Percentiles rank a stretch among this genome's conserved stretches.
phyloP scores from a whole-genome alignment of 2,888 invertebrate genomes.

The Flexamia atlantica region DNA sequence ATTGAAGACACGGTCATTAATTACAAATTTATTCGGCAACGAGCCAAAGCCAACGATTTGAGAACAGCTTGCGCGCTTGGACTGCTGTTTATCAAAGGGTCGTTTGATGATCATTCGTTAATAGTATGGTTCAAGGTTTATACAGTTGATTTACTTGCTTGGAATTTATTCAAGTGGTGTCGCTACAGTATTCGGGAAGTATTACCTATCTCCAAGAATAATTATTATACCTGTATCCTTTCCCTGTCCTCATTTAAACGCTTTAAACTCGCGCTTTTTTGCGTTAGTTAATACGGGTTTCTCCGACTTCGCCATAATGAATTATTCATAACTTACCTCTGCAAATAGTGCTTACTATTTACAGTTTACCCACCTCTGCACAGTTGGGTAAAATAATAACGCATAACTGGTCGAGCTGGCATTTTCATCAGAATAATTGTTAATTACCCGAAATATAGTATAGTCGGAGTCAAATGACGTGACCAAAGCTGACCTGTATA shows the following conservation, averaged over 20 bases:
- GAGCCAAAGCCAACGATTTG: not conserved
- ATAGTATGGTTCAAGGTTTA: not conserved
- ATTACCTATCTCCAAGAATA: not conserved
- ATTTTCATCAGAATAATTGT: too few species aligned
- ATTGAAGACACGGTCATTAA: not conserved
- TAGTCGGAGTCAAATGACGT: too few species aligned
- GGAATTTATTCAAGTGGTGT: not conserved
- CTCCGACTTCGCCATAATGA: too few species aligned
- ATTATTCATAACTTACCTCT: too few species aligned
- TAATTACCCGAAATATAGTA: too few species aligned
- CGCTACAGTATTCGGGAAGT: not conserved
- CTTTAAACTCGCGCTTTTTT: too few species aligned
- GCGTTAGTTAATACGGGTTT: too few species aligned
- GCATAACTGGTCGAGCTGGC: too few species aligned
- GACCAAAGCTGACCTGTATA: too few species aligned
- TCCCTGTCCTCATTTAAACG: not conserved
- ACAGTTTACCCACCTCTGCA: too few species aligned
- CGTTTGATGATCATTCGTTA: not conserved
- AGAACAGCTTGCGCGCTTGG: not conserved
- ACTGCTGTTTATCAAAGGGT: not conserved
- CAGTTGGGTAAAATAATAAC: too few species aligned
- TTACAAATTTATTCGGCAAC: slow-evolving; percentile 24
- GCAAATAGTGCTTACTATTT: too few species aligned
- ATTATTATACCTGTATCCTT: not conserved
- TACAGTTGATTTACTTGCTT: not conserved